Conservation (phyloP, 1,140 invertebrate genomes). For the Saccostrea glomerata region DNA sequence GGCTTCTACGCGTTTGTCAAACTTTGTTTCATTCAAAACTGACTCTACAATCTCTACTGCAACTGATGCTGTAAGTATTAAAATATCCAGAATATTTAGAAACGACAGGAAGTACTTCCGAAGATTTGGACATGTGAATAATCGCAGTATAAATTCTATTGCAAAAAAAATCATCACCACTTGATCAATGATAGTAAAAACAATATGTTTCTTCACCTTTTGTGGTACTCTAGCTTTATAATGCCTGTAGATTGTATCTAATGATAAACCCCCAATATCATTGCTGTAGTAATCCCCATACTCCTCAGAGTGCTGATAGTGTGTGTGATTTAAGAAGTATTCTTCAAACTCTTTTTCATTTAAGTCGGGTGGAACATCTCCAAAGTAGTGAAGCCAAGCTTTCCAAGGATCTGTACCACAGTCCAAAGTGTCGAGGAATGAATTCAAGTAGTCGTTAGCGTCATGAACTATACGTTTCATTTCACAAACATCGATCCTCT, state of each 20-base stretch:
- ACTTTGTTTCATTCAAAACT: background rate
- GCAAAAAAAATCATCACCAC: background rate
- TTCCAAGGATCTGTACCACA: no score
- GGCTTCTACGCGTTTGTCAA: background rate
- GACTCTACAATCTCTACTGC: background rate
- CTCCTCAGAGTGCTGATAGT: background rate
- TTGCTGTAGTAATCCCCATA: background rate
- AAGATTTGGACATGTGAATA: background rate
- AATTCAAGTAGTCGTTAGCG: no score
- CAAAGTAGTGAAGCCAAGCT: no score
- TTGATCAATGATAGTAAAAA: background rate
- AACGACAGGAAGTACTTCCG: background rate
- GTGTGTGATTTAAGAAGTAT: conserved; percentile 77
- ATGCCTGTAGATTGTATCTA: background rate
- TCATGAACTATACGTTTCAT: no score
- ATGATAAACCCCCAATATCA: background rate
- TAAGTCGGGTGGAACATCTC: no score
- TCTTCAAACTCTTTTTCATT: no score
- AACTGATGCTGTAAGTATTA: background rate
- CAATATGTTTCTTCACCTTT: background rate
- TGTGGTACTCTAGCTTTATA: background rate
- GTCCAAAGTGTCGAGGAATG: no score
- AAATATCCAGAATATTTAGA: background rate
- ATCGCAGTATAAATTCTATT: background rate
- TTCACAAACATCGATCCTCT: no score